These are phyloP conservation scores for Muricea muricata DNA, from an alignment of 92 coral and sea anemone genomes.

Conservation along the genomic window DNA sequence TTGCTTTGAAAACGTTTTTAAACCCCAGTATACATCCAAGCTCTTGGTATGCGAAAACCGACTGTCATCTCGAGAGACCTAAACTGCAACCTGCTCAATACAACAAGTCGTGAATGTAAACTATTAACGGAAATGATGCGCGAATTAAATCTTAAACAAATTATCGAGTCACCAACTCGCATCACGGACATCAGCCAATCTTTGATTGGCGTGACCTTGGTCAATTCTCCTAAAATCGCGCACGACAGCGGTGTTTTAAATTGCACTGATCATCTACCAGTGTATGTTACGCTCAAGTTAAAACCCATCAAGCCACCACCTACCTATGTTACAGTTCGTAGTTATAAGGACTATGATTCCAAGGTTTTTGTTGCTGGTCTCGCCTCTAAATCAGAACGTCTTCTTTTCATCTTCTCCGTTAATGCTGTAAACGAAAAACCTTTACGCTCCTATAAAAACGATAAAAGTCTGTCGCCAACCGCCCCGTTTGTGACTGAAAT, in stretches of 20 bases:
- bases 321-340: neutral
- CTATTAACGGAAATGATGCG: conserved; percentile 39
- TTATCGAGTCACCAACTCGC: conserved; percentile 23
- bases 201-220: conserved; percentile 7
- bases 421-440: neutral
- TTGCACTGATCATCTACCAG: conserved; percentile 8
- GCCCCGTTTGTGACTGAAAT: neutral
- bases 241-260: conserved; percentile 16
- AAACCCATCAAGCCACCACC: neutral
- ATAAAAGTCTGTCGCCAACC: neutral
- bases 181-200: conserved; percentile 27
- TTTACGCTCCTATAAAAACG: neutral
- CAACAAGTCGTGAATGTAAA: conserved; percentile 45
- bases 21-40: conserved; percentile 65
- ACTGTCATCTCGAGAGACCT: conserved; percentile 56
- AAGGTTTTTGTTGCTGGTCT: neutral
- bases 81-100: conserved; percentile 61
- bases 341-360: neutral
- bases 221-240: neutral
- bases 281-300: neutral
- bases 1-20: conserved; percentile 62
- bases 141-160: conserved; percentile 57
- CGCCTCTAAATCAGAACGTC: no score
- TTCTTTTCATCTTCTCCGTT: neutral
- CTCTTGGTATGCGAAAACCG: conserved; percentile 24